These are phyloP conservation scores for Aelia acuminata DNA, from an alignment of 2,888 invertebrate genomes.

Conservation along the genomic window DNA sequence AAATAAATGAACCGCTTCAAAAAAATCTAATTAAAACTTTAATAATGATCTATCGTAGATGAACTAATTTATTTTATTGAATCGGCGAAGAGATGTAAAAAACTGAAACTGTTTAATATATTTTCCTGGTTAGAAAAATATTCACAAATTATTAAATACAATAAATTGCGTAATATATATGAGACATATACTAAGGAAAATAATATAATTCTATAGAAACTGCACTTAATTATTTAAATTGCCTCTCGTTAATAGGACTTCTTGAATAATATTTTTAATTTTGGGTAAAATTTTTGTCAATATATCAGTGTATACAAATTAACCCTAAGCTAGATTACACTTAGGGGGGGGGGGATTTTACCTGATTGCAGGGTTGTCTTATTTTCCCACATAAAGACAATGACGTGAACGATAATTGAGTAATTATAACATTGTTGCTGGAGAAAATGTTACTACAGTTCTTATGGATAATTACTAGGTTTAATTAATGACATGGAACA, in stretches of 20 bases:
- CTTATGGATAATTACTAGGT: slow-evolving; percentile 19
- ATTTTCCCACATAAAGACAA: background rate
- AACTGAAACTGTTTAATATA: no score
- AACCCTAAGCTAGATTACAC: background rate
- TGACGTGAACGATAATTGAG: background rate
- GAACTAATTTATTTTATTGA: background rate
- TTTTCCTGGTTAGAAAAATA: no score
- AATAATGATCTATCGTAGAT: background rate
- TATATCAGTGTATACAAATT: slow-evolving; percentile 7
- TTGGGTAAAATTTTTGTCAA: background rate
- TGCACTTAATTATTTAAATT: background rate
- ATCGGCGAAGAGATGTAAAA: background rate
- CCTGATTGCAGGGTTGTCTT: background rate
- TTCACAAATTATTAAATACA: no score
- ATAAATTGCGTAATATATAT: no score
- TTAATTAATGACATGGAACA: slow-evolving; percentile 11
- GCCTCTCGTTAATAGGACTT: background rate
- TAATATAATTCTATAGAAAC: background rate
- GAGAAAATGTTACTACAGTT: slow-evolving; percentile 29
- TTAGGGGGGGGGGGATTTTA: background rate
- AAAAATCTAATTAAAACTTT: background rate
- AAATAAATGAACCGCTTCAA: background rate
- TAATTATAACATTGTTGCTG: slow-evolving; percentile 4
- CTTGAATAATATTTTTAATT: background rate
- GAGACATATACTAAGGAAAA: no score